Percentiles rank a stretch among this genome's conserved stretches.
Evolutionary conservation across 2,113 vertebrate genomes (phyloP).

Genomic region (Parus major): DNA sequence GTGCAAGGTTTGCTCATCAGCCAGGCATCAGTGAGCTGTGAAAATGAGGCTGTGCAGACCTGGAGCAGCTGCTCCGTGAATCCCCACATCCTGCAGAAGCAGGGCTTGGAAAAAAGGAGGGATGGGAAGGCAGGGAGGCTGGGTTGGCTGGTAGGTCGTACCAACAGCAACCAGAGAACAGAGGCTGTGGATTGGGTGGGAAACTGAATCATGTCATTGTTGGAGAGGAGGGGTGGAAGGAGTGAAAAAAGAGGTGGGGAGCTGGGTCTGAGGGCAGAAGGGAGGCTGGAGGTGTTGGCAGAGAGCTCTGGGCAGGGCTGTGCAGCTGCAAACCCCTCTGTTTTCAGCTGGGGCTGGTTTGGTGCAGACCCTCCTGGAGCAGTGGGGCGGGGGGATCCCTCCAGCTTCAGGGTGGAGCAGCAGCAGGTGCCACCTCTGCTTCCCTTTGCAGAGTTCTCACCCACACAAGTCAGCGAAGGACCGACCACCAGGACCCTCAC

Average conservation of each 20-base stretch:
- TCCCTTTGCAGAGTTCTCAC: slow-evolving; percentile 73
- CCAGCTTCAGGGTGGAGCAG: background rate
- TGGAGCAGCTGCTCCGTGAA: background rate
- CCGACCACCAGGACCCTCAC: slow-evolving; percentile 56
- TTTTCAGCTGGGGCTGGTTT: background rate
- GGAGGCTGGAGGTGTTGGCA: accelerated
- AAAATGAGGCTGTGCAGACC: background rate
- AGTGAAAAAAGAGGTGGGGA: background rate
- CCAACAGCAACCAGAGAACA: background rate
- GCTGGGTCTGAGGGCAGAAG: background rate
- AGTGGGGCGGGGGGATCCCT: background rate
- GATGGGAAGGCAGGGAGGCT: background rate
- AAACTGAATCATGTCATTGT: accelerated
- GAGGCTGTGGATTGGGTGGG: background rate
- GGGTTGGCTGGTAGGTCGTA: background rate
- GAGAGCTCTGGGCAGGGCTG: background rate
- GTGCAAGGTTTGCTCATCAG: background rate
- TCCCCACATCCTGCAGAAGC: background rate
- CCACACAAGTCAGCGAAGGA: slow-evolving; percentile 55
- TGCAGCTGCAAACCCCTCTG: background rate
- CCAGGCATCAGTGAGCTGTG: accelerated
- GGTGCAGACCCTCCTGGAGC: background rate
- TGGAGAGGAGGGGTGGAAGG: background rate
- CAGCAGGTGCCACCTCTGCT: background rate
- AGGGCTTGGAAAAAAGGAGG: background rate